phyloP scores from a whole-genome alignment of 2,888 invertebrate species.

The Oligia latruncula region DNA sequence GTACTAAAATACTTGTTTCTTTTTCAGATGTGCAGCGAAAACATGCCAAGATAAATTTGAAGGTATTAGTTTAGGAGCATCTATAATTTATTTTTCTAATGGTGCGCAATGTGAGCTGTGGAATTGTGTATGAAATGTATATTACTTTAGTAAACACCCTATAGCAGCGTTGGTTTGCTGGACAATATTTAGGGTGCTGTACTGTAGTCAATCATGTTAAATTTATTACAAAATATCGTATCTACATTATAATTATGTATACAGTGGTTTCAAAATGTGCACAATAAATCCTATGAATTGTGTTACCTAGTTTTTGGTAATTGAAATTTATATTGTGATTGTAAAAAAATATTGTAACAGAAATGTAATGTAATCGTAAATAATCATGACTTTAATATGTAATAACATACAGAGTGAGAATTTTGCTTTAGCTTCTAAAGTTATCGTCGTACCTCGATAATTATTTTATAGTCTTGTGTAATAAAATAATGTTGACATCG shows the following conservation, averaged over 20 bases:
- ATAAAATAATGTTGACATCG: conserved; percentile 49
- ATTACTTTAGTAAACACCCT: conserved; percentile 83
- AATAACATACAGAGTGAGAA: conserved; percentile 65
- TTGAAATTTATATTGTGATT: conserved; percentile 75
- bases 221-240: conserved; percentile 79
- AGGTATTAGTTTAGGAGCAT: conserved; percentile 85
- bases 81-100: conserved; percentile 90
- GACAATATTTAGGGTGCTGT: conserved; percentile 86
- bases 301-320: conserved; percentile 76
- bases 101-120: conserved; percentile 90
- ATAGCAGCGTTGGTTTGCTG: conserved; percentile 81
- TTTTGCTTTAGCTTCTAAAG: conserved; percentile 67
- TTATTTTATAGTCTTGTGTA: conserved; percentile 45
- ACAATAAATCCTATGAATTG: conserved; percentile 80
- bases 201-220: conserved; percentile 88
- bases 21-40: conserved; percentile 88
- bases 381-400: conserved; percentile 63
- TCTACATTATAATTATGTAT: conserved; percentile 75
- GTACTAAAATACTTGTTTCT: conserved; percentile 14
- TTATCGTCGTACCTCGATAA: conserved; percentile 44
- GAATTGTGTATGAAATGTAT: conserved; percentile 87
- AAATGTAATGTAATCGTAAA: conserved; percentile 63
- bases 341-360: conserved; percentile 64
- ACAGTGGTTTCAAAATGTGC: conserved; percentile 83
- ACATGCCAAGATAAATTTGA: conserved; percentile 89